phyloP scores from a whole-genome alignment of 2,888 invertebrate genomes.

The Trissolcus brochymenae region DNA sequence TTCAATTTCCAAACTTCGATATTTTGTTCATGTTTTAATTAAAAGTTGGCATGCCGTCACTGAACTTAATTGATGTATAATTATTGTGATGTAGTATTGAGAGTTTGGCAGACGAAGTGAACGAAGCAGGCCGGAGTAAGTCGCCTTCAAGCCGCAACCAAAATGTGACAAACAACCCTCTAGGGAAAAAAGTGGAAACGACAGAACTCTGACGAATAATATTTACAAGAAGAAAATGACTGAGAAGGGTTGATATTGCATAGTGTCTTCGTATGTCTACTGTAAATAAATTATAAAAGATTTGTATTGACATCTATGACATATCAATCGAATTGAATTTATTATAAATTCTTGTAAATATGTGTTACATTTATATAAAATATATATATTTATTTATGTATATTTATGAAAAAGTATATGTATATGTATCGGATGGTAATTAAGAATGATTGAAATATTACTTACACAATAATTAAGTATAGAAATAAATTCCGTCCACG shows the following conservation, averaged over 20 bases:
- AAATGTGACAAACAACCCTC: slow-evolving; percentile 70
- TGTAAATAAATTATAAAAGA: slow-evolving; percentile 39
- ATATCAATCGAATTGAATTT: slow-evolving; percentile 23
- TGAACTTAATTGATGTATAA: slow-evolving; percentile 26
- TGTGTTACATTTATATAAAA: slow-evolving; percentile 20
- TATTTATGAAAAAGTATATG: slow-evolving; percentile 20
- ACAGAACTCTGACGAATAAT: slow-evolving; percentile 68
- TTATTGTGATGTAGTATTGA: slow-evolving; percentile 66
- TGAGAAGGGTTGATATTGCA: slow-evolving; percentile 52
- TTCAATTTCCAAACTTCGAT: no score
- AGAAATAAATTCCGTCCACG: no score
- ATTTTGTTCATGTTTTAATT: no score
- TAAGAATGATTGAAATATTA: no score
- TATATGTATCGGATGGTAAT: slow-evolving; percentile 8
- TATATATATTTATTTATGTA: slow-evolving; percentile 36
- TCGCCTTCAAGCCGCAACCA: slow-evolving; percentile 64
- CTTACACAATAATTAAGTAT: no score
- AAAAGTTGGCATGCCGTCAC: no score
- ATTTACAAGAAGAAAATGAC: slow-evolving; percentile 51
- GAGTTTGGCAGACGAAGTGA: slow-evolving; percentile 66
- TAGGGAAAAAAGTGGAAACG: slow-evolving; percentile 73
- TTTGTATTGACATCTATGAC: not conserved
- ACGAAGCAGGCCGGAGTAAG: slow-evolving; percentile 55
- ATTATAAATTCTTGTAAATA: slow-evolving; percentile 38
- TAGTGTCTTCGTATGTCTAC: slow-evolving; percentile 15